A percentile compares a stretch with the other conserved stretches of the same genome.
These are phyloP conservation scores for Mergus octosetaceus DNA, from an alignment of 2,797 vertebrate genomes.

Conservation along the genomic window DNA sequence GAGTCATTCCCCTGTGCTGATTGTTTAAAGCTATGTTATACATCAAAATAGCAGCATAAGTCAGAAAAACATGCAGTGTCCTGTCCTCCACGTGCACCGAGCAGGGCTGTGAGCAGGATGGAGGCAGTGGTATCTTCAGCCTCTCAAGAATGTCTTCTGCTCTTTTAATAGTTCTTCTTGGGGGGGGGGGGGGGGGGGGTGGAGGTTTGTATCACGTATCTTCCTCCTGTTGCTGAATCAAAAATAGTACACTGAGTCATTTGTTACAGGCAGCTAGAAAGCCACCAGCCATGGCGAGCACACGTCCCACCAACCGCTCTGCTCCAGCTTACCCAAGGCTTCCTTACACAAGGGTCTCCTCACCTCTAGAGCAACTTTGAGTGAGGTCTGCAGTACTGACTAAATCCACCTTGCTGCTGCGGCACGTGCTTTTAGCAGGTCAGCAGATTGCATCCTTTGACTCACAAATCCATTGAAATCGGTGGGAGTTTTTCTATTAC, in stretches of 20 bases:
- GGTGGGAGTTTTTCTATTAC: background rate
- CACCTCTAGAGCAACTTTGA: background rate
- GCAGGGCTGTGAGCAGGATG: background rate
- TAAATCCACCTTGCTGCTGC: background rate
- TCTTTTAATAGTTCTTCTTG: constrained; percentile 69
- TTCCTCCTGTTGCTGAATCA: constrained; percentile 36
- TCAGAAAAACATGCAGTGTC: background rate
- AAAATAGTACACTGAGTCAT: constrained; percentile 65
- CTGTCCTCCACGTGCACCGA: background rate
- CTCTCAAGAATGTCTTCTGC: constrained; percentile 62
- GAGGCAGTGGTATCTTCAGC: constrained; percentile 9
- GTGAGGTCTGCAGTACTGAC: background rate
- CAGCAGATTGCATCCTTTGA: background rate
- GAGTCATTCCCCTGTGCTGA: background rate
- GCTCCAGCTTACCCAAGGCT: background rate
- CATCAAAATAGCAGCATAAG: background rate
- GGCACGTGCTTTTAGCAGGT: background rate
- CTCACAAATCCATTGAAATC: background rate
- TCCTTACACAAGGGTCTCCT: background rate
- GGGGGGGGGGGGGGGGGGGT: background rate
- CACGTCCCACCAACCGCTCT: rapidly evolving
- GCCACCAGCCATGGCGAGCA: background rate
- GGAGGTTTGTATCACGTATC: constrained; percentile 46
- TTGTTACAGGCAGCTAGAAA: background rate
- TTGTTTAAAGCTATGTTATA: background rate